A percentile compares a stretch with the other conserved stretches of the same genome.
Conservation (phyloP, 2,888 invertebrate genomes). For the Drosophila formosana region DNA sequence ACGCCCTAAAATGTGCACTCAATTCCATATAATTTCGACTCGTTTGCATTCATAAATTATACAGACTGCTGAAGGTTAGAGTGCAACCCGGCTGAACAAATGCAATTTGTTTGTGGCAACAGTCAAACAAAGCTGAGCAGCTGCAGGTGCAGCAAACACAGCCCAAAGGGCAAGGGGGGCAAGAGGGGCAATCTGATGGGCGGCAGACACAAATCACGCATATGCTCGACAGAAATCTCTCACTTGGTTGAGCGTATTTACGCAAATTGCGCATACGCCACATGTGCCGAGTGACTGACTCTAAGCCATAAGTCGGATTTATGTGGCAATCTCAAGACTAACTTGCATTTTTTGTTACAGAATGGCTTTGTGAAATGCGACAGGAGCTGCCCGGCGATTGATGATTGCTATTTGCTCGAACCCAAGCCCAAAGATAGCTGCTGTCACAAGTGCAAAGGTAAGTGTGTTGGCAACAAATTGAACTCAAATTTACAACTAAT, state of each 20-base stretch:
- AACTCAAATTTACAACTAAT: background rate
- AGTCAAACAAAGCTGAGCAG: slow-evolving; percentile 23
- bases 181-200: background rate
- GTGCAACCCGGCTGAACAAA: slow-evolving; percentile 48
- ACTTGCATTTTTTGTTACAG: slow-evolving; percentile 86
- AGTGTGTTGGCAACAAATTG: slow-evolving; percentile 21
- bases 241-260: slow-evolving; percentile 50
- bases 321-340: slow-evolving; percentile 13
- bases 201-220: slow-evolving; percentile 44
- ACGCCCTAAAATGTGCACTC: slow-evolving; percentile 59
- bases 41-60: slow-evolving; percentile 58
- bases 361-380: slow-evolving; percentile 95
- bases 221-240: slow-evolving; percentile 55
- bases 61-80: slow-evolving; percentile 54
- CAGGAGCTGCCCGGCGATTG: slow-evolving; percentile 92
- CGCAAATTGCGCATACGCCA: slow-evolving; percentile 59
- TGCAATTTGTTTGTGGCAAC: slow-evolving; percentile 43
- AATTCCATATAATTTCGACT: slow-evolving; percentile 57
- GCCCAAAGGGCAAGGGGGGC: background rate
- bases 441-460: slow-evolving; percentile 93
- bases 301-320: slow-evolving; percentile 25
- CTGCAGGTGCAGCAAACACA: slow-evolving; percentile 43
- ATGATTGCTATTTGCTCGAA: slow-evolving; percentile 92
- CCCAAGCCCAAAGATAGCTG: slow-evolving; percentile 91
- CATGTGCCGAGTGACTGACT: slow-evolving; percentile 7